Evolutionary conservation across 2,888 invertebrate species (phyloP).

Genomic region (Choristoneura rosaceana): DNA sequence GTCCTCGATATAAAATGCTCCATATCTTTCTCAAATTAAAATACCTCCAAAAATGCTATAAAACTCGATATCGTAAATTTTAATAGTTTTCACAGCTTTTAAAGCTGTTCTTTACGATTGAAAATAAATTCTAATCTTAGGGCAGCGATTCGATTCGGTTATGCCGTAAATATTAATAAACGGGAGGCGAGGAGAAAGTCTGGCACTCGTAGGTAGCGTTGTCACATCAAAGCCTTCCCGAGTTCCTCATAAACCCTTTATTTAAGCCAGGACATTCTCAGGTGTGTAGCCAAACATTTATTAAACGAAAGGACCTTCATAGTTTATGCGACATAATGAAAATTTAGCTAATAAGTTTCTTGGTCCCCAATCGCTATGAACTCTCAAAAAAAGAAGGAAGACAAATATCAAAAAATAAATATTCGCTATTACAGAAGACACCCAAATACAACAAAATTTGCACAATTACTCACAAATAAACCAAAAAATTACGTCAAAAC

Average conservation of each 20-base stretch:
- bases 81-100: constrained; percentile 17
- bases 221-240: constrained; percentile 24
- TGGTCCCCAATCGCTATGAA: too few species aligned
- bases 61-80: constrained; percentile 14
- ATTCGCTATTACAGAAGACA: too few species aligned
- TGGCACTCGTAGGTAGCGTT: constrained; percentile 20
- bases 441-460: too few species aligned
- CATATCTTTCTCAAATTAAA: constrained; percentile 65
- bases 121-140: constrained; percentile 17
- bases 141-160: constrained; percentile 22
- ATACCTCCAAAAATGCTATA: constrained; percentile 6
- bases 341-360: background rate
- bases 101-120: constrained; percentile 22
- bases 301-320: background rate
- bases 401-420: too few species aligned
- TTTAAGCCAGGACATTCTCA: constrained; percentile 1
- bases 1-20: constrained; percentile 67
- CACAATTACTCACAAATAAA: too few species aligned
- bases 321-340: background rate
- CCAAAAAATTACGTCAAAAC: too few species aligned
- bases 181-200: constrained; percentile 18
- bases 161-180: constrained; percentile 32
- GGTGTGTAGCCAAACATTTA: constrained; percentile 20
- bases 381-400: too few species aligned
- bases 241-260: constrained; percentile 33